Evolutionary conservation across 23 tunicate genomes (phyloP), one percentile per base, ranked within the genome.

Genomic region (Trididemnum miniatum): DNA sequence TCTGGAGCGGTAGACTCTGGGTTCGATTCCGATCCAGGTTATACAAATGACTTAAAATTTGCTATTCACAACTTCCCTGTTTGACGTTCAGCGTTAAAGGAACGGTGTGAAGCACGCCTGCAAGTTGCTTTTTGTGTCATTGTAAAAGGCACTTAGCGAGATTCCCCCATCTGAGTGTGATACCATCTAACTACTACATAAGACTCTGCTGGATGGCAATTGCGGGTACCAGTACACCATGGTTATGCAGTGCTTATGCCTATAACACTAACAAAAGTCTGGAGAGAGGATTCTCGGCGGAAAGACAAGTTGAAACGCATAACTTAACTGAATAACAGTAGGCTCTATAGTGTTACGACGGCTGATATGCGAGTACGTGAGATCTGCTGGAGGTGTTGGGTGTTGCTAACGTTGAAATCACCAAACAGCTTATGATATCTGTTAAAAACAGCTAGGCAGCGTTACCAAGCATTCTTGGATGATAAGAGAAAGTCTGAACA

Each of bases 371-470:
- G 75, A 32, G 7, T 24, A 69, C 31, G 75, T 69, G 20, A 29
- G 25, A 32, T 20, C 75, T 5, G 18, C 25, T 69, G 75, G 75
- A 15, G 75, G 75, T 62, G 39, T 69, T 69, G 75, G 75, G 75
- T 62, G 39, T 69, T 69, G 75, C 75, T 5, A 32, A 69, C 20
- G 75, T 33, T 69, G 39, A 69, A 32, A 32, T 31, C 39, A 31
- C 20, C 22, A 31, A 33, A 32, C 2, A 9, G 25, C 39, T 9
- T 15, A 3, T 69, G 29, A 22, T 3, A 5, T 31, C 31, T n/a
- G 3, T 35, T 32, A 27, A 32, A 33, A 31, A 37, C 75, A 12
- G 75, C 75, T 12, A 69, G 38, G n/a, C 39, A 33, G 39, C 75
- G 75, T 7, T 69, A 69, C 39, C 36, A 69, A 69, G 75, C 75